phyloP scores from a whole-genome alignment of 1,140 invertebrate species.

The Nasonia vitripennis region DNA sequence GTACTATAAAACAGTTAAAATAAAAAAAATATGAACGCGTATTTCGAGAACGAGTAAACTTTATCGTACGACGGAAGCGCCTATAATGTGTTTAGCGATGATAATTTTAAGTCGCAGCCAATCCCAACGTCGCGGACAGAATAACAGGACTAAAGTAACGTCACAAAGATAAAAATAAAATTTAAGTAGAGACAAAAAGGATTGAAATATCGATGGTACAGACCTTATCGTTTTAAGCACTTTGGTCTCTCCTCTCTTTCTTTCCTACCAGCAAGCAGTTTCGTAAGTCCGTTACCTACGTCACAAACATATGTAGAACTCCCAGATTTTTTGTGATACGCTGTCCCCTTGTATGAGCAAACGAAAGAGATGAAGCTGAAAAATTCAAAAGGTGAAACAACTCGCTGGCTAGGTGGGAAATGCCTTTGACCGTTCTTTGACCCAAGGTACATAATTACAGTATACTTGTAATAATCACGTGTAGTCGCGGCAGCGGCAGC shows the following conservation, averaged over 20 bases:
- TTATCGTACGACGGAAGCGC: slow-evolving; percentile 55
- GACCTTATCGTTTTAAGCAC: slow-evolving; percentile 28
- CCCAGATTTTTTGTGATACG: slow-evolving; percentile 37
- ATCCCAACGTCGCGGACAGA: slow-evolving; percentile 42
- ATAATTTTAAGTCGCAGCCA: slow-evolving; percentile 60
- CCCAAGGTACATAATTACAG: slow-evolving; percentile 55
- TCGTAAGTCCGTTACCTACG: slow-evolving; percentile 33
- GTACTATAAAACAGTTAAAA: slow-evolving; percentile 56
- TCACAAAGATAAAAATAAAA: slow-evolving; percentile 34
- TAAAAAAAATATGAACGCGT: slow-evolving; percentile 35
- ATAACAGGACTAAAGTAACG: slow-evolving; percentile 31
- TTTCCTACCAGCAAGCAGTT: slow-evolving; percentile 46
- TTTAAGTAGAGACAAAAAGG: slow-evolving; percentile 35
- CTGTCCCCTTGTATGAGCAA: neutral
- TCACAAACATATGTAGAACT: slow-evolving; percentile 25
- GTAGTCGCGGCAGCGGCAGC: slow-evolving; percentile 9
- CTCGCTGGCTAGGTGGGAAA: slow-evolving; percentile 56
- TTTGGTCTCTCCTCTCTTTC: slow-evolving; percentile 45
- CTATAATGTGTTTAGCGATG: slow-evolving; percentile 60
- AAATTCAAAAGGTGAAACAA: slow-evolving; percentile 14
- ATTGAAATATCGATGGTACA: slow-evolving; percentile 38
- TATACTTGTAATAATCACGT: slow-evolving; percentile 49
- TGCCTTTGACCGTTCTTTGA: slow-evolving; percentile 61
- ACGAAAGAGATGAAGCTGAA: slow-evolving; percentile 43
- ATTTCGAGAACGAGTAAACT: slow-evolving; percentile 42